These are phyloP conservation scores for Anseranas semipalmata DNA, from an alignment of 2,113 vertebrate genomes.

Conservation along the genomic window DNA sequence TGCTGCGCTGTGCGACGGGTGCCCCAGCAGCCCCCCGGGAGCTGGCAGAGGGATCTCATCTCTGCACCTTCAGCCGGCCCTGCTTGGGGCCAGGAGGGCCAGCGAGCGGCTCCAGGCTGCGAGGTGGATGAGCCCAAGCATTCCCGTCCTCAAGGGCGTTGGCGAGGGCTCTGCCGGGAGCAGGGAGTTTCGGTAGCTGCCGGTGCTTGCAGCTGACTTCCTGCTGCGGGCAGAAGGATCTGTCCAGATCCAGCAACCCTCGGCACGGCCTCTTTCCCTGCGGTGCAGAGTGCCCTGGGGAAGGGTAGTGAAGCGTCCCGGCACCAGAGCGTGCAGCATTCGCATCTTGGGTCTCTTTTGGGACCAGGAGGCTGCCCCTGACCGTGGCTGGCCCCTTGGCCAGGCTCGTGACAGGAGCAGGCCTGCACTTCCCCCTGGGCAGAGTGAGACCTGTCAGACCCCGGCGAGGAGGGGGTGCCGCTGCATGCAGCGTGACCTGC, in stretches of 20 bases:
- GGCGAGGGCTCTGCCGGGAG: neutral
- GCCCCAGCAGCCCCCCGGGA: neutral
- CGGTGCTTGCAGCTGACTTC: neutral
- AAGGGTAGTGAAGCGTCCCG: neutral
- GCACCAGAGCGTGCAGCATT: neutral
- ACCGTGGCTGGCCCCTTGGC: fast-evolving
- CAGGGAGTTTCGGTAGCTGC: neutral
- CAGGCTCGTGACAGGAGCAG: neutral
- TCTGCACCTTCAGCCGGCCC: too few relatives aligned
- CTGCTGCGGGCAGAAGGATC: fast-evolving
- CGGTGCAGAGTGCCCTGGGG: neutral
- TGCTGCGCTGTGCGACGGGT: fast-evolving
- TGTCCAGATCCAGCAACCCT: neutral
- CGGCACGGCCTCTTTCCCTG: neutral
- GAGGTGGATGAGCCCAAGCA: neutral
- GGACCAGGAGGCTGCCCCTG: neutral
- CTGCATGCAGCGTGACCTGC: neutral
- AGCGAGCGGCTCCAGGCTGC: fast-evolving
- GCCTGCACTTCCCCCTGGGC: neutral
- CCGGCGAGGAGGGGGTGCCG: neutral
- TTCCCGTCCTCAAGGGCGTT: fast-evolving
- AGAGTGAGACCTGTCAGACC: neutral
- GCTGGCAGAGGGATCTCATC: neutral
- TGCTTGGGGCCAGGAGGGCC: neutral
- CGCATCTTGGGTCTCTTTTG: neutral